Conservation (phyloP, 2,113 vertebrate genomes). For the Hydrochoerus hydrochaeris region DNA sequence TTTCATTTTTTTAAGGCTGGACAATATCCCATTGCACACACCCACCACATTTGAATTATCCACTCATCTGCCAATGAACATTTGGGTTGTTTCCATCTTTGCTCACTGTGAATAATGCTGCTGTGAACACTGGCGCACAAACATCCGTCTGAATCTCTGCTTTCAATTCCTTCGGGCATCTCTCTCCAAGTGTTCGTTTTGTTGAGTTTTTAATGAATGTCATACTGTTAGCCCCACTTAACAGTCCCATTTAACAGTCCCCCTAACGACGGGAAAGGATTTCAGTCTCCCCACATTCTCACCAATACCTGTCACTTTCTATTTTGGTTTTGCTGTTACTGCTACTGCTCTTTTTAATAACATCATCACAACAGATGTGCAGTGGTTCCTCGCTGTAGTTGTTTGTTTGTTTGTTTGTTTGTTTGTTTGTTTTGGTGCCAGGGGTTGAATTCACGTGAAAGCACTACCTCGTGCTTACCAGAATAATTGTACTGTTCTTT, state of each 20-base stretch:
- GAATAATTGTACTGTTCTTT: not conserved
- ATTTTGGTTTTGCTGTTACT: not conserved
- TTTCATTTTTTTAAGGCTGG: not conserved
- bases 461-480: too few relatives aligned
- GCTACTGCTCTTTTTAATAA: not conserved
- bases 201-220: not conserved
- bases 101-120: not conserved
- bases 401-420: too few relatives aligned
- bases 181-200: not conserved
- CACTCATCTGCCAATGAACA: not conserved
- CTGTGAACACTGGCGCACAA: not conserved
- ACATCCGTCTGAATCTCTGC: not conserved
- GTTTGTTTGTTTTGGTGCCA: too few relatives aligned
- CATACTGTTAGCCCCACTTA: not conserved
- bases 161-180: not conserved
- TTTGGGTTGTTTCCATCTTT: not conserved
- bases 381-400: not conserved
- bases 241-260: not conserved
- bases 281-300: not conserved
- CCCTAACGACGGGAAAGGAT: too few relatives aligned
- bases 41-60: not conserved
- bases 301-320: not conserved
- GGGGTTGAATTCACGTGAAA: too few relatives aligned
- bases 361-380: not conserved
- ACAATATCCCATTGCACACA: not conserved